These are phyloP conservation scores for Dolichomitus sp. DNA, from an alignment of 2,888 invertebrate genomes.

Conservation along the genomic window DNA sequence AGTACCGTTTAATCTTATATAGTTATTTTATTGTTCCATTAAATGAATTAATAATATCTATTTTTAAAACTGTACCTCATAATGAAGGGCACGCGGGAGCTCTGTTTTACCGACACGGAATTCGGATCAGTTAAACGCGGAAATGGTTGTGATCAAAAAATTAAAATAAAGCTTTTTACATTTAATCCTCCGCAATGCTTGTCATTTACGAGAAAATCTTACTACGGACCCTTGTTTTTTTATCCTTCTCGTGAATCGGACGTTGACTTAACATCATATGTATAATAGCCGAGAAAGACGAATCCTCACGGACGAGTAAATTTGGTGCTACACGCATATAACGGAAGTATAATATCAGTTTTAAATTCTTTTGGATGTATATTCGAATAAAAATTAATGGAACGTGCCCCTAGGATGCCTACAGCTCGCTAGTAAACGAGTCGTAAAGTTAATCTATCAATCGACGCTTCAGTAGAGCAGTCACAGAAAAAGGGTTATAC, in stretches of 20 bases:
- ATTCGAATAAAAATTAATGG: background rate
- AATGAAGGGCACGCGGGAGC: no score
- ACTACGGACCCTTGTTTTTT: no score
- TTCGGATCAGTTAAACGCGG: no score
- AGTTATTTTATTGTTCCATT: background rate
- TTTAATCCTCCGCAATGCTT: no score
- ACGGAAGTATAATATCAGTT: background rate
- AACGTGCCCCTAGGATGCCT: background rate
- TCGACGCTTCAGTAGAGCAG: conserved; percentile 12
- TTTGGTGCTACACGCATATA: background rate
- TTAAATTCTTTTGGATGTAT: no score
- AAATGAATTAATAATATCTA: background rate
- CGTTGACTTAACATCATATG: no score
- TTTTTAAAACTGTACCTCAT: background rate
- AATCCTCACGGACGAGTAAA: background rate
- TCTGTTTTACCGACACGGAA: no score
- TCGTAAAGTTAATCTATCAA: conserved; percentile 16
- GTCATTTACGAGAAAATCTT: no score
- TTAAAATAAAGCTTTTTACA: no score
- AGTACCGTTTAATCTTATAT: no score
- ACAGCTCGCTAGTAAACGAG: background rate
- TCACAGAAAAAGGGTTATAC: background rate
- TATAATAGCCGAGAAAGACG: background rate
- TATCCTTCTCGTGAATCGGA: no score
- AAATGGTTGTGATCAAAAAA: no score